Evolutionary conservation across 2,113 vertebrate species (phyloP).

Genomic region (Oceanodroma tethys): DNA sequence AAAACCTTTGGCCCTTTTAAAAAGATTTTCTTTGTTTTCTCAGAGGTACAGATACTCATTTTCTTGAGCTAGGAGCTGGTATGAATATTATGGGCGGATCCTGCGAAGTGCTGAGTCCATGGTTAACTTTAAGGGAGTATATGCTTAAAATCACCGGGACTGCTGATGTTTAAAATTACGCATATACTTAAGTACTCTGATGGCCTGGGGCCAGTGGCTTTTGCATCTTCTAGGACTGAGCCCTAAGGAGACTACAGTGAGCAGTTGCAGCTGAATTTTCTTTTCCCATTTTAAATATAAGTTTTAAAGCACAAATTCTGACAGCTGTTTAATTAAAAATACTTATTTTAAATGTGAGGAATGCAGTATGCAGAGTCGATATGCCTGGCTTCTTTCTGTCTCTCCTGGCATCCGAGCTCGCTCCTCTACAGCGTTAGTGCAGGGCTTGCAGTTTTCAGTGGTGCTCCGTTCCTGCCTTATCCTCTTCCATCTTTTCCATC

Average conservation of each 20-base stretch:
- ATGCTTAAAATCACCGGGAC: not conserved
- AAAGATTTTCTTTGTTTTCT: conserved; percentile 24
- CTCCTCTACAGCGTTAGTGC: not conserved
- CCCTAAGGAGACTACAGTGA: not conserved
- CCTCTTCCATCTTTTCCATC: conserved; percentile 68
- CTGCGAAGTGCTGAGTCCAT: conserved; percentile 44
- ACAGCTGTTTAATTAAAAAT: conserved; percentile 6
- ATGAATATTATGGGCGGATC: not conserved
- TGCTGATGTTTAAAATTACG: conserved; percentile 34
- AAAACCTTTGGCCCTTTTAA: not conserved
- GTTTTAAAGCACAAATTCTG: conserved; percentile 9
- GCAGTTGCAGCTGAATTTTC: not conserved
- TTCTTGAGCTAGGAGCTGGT: not conserved
- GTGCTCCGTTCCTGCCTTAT: conserved; percentile 51
- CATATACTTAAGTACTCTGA: not conserved
- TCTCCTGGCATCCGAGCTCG: not conserved
- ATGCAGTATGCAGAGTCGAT: not conserved
- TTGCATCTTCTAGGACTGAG: not conserved
- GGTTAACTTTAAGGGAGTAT: conserved; percentile 52
- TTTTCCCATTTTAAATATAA: not conserved
- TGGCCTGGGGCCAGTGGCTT: conserved; percentile 26
- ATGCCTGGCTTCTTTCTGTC: not conserved
- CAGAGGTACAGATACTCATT: not conserved
- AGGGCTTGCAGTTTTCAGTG: conserved; percentile 35
- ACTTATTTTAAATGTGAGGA: not conserved